Evolutionary conservation across 2,888 invertebrate genomes (phyloP), one percentile per base, ranked within the genome.

Genomic region (Euzetes globulus): DNA sequence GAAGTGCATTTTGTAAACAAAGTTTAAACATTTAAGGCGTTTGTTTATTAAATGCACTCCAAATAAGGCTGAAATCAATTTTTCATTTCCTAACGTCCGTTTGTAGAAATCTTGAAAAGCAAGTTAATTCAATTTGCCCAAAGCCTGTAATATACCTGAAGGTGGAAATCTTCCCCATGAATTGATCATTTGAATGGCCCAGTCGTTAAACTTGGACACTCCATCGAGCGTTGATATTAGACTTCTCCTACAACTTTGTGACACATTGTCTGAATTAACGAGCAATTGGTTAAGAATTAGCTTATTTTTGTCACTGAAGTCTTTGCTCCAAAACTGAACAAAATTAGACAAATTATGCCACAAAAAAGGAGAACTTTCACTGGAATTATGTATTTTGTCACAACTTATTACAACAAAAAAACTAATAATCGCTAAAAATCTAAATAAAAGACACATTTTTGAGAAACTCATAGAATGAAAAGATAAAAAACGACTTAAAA

Each of bases 111-210:
- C n/a, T n/a, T n/a, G n/a, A n/a, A n/a, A n/a, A n/a, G n/a, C n/a
- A n/a, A n/a, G n/a, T n/a, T n/a, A n/a, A n/a, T n/a, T n/a, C n/a
- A n/a, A n/a, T n/a, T n/a, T n/a, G n/a, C 33, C 7, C 33, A 33
- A 33, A 33, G 1, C 2, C 45, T 22, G 1, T 68, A n/a, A n/a
- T n/a, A n/a, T n/a, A 41, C 75, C 75, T 25, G 29, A 27, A 5
- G 72, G 71, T 1, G 75, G 75, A 47, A 75, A 63, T 5, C 25
- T 68, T 29, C 72, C 72, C 75, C 75, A 75, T 15, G 75, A 60
- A 33, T 75, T 52, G 27, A 72, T 47, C 50, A 68, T 72, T 45
- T 15, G 1, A 6, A 70, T 11, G 1, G 47, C n/a, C 70, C 70
- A 70, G 47, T 47, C 27, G 1, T 70, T 27, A 5, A 47, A 45